A percentile compares a stretch with the other conserved stretches of the same genome.
Conservation (phyloP, 2,113 vertebrate genomes). For the Austrofundulus limnaeus region DNA sequence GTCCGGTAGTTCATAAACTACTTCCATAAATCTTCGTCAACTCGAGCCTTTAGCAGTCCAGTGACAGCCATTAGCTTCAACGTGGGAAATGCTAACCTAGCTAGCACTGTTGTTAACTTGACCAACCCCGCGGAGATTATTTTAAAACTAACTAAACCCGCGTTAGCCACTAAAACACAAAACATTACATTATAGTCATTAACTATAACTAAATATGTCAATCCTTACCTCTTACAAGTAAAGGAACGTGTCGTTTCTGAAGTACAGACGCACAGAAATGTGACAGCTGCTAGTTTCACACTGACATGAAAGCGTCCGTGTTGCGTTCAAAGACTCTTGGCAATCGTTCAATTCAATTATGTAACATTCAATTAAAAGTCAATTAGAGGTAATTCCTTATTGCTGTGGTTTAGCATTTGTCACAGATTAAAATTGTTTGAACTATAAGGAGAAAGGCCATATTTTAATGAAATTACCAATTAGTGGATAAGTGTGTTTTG, state of each 20-base stretch:
- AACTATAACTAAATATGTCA: not conserved
- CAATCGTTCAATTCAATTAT: not conserved
- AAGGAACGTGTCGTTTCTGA: constrained; percentile 24
- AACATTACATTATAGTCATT: not conserved
- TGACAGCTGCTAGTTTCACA: constrained; percentile 64
- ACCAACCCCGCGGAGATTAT: constrained; percentile 1
- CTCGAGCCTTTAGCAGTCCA: constrained; percentile 2
- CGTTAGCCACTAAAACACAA: not conserved
- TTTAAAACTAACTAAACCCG: not conserved
- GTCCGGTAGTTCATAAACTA: too few species aligned
- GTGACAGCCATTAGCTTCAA: not conserved
- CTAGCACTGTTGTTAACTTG: constrained; percentile 9
- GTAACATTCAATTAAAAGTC: not conserved
- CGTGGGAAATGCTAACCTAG: constrained; percentile 24
- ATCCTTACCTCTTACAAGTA: constrained; percentile 46
- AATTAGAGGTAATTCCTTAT: not conserved
- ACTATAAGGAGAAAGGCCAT: not conserved
- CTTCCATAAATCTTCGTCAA: not conserved
- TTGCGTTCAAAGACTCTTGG: constrained; percentile 13
- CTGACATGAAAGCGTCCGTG: constrained; percentile 39
- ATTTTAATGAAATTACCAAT: too few species aligned
- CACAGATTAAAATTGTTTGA: not conserved
- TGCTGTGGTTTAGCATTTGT: not conserved
- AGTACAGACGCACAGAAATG: constrained; percentile 1
- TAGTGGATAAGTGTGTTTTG: rapidly evolving